phyloP scores from a whole-genome alignment of 2,797 vertebrate genomes.

The Vespertilio murinus region DNA sequence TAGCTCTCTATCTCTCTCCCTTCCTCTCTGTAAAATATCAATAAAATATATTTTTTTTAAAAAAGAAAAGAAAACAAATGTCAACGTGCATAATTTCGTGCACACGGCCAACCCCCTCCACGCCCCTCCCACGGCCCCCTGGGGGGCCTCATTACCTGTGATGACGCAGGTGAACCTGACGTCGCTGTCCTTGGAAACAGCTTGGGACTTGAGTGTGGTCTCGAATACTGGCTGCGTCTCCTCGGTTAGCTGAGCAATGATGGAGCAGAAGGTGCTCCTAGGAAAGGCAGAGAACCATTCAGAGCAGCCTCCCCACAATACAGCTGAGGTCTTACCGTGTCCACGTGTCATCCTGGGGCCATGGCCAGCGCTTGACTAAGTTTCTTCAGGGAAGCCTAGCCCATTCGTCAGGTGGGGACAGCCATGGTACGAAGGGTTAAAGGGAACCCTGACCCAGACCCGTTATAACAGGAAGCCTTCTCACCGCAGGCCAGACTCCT shows the following conservation, averaged over 20 bases:
- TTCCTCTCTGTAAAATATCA: no score
- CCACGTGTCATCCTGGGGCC: neutral
- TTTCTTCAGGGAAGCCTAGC: neutral
- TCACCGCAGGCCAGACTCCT: neutral
- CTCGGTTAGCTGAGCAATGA: conserved; percentile 98
- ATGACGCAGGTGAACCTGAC: conserved; percentile 97
- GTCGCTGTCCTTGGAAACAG: conserved; percentile 95
- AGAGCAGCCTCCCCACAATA: conserved; percentile 58
- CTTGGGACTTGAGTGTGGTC: conserved; percentile 94
- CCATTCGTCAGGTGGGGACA: neutral
- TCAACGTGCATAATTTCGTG: neutral
- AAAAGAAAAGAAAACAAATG: neutral
- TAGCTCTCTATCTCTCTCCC: no score
- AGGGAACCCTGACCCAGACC: neutral
- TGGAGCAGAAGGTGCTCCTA: conserved; percentile 97
- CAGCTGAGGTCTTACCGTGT: conserved; percentile 3
- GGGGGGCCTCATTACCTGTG: conserved; percentile 88
- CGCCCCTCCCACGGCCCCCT: neutral
- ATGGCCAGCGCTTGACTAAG: neutral
- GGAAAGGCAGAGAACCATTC: conserved; percentile 81
- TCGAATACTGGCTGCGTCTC: conserved; percentile 97
- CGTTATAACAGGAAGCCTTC: neutral
- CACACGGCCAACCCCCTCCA: neutral
- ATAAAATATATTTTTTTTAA: no score
- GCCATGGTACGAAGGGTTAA: neutral